These are phyloP conservation scores for Drusus annulatus DNA, from an alignment of 1,140 invertebrate species.

Conservation along the genomic window DNA sequence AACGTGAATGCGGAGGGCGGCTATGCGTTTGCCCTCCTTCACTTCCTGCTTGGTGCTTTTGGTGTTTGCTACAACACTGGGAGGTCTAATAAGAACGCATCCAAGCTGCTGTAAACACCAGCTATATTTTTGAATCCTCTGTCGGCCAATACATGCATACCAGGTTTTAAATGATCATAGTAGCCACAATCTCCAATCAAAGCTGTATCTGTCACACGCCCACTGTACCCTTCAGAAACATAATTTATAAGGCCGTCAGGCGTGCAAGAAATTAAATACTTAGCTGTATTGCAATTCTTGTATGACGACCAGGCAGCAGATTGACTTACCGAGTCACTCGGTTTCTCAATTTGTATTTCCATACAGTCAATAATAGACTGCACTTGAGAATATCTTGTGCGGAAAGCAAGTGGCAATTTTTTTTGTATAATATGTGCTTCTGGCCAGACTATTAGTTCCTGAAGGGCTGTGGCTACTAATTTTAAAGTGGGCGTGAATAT, in stretches of 20 bases:
- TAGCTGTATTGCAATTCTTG: constrained; percentile 64
- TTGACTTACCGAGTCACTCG: not conserved
- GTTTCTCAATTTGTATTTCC: constrained; percentile 16
- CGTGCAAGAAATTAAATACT: constrained; percentile 66
- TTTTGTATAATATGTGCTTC: not conserved
- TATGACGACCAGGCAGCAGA: constrained; percentile 62
- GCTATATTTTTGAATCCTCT: constrained; percentile 62
- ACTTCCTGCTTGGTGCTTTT: not conserved
- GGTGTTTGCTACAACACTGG: not conserved
- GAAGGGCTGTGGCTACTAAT: too few species aligned
- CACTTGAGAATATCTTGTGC: not conserved
- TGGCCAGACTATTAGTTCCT: too few species aligned
- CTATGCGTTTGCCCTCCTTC: not conserved
- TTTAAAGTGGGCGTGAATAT: too few species aligned
- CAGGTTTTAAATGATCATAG: constrained; percentile 56
- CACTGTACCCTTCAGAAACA: constrained; percentile 65
- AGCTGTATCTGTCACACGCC: constrained; percentile 62
- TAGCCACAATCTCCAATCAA: constrained; percentile 62
- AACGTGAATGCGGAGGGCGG: not conserved
- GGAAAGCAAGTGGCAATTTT: too few species aligned
- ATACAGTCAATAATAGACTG: not conserved
- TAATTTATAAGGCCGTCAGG: constrained; percentile 67
- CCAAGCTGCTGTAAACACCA: constrained; percentile 43
- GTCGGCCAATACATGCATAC: constrained; percentile 63
- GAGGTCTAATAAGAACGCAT: not conserved